Evolutionary conservation across 2,797 vertebrate species (phyloP), one percentile per base, ranked within the genome.

Genomic region (Brachyalestes nurse): DNA sequence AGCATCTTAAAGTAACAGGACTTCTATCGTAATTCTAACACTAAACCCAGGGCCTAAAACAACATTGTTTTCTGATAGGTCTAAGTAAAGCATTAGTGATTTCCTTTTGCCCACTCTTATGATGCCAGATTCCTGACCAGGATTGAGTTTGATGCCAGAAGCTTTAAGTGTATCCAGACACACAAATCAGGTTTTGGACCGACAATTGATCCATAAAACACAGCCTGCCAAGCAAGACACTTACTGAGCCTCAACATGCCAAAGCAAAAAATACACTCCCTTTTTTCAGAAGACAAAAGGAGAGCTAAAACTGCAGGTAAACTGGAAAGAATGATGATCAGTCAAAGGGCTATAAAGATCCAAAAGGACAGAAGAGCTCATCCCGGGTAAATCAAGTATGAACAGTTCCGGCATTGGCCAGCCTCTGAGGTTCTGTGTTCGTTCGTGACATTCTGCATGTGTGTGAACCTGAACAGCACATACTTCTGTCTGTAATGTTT

Each of bases 141-240:
- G 5, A 60, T 9, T 10, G n/a, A 47, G 10, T 28, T 21, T 62
- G 34, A 71, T 64, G 47, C 47, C 69, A 75, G 21, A 47, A 58
- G 58, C 45, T 78, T 81, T 85, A 83, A 81, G 69, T 65, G 16
- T 60, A 23, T 53, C 62, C 60, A 78, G 51, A 66, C 17, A 47
- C 61, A 78, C 79, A 85, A 66, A 78, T 81, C 78, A 78, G 66
- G 60, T 64, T 73, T 51, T 72, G 73, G 23, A 21, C 21, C 14
- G 21, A 28, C 34, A 62, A 67, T 49, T 19, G 60, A 71, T 67
- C 64, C 70, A 80, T 80, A 74, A 80, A 80, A 21, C 65, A 65
- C 19, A 3, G 17, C 25, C 58, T 74, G 58, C 81, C 62, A 74
- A 58, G 58, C 60, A 60, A 10, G 40, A 14, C 51, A 64, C 28